These are phyloP conservation scores for Heliconius eleuchia DNA, from an alignment of 1,140 invertebrate genomes.

Conservation along the genomic window DNA sequence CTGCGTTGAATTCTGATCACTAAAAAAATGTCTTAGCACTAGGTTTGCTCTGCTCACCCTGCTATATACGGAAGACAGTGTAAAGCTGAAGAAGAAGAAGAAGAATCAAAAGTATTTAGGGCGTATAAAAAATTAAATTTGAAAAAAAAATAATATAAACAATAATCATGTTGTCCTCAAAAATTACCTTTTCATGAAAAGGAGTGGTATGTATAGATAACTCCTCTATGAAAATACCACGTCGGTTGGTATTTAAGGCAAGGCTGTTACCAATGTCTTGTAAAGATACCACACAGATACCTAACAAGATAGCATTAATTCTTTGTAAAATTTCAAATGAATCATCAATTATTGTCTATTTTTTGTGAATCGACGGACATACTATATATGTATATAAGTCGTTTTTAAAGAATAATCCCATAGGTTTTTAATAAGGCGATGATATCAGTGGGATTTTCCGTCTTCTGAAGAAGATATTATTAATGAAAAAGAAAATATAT, in stretches of 20 bases:
- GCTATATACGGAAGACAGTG: too few relatives aligned
- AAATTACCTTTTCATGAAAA: not conserved
- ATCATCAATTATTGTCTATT: constrained; percentile 11
- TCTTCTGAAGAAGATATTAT: not conserved
- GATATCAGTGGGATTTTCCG: constrained; percentile 37
- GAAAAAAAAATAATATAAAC: not conserved
- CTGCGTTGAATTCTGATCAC: too few relatives aligned
- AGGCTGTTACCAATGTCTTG: constrained; percentile 3
- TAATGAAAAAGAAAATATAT: not conserved
- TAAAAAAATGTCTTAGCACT: too few relatives aligned
- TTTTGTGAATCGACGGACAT: not conserved
- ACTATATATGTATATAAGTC: not conserved
- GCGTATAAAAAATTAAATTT: not conserved
- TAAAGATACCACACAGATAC: constrained; percentile 1
- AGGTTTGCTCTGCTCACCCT: too few relatives aligned
- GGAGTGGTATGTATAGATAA: not conserved
- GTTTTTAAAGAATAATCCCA: not conserved
- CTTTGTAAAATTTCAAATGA: constrained; percentile 2
- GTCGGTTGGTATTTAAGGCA: not conserved
- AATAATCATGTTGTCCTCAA: not conserved
- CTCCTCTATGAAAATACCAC: not conserved
- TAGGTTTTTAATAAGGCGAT: constrained; percentile 1
- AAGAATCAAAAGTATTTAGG: not conserved
- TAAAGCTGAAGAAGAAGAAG: too few relatives aligned
- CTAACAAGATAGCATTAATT: not conserved